These are phyloP conservation scores for Eupithecia exiguata DNA, from an alignment of 2,888 invertebrate genomes.

Conservation along the genomic window DNA sequence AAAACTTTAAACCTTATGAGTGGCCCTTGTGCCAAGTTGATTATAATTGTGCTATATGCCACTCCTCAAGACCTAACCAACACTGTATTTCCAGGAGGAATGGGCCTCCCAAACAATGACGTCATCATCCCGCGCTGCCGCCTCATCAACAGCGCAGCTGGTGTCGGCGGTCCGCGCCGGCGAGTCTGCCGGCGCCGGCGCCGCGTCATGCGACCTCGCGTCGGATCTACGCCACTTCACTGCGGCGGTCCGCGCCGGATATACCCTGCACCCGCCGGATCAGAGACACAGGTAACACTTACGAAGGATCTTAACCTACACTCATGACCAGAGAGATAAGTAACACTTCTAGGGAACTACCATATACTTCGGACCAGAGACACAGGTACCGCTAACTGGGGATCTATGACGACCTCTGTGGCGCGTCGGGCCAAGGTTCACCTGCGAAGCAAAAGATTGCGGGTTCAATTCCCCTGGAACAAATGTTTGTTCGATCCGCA, in stretches of 20 bases:
- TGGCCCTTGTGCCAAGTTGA: too few relatives aligned
- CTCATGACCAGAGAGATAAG: background rate
- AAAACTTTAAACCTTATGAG: too few relatives aligned
- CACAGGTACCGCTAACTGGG: too few relatives aligned
- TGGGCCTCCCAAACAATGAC: slow-evolving; percentile 77
- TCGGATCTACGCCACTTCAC: slow-evolving; percentile 89
- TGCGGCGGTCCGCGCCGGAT: slow-evolving; percentile 90
- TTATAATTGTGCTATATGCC: too few relatives aligned
- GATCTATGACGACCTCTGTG: too few relatives aligned
- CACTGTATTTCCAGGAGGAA: slow-evolving; percentile 63
- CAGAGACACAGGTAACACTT: slow-evolving; percentile 44
- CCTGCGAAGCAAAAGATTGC: too few relatives aligned
- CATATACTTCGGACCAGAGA: too few relatives aligned
- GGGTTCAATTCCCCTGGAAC: too few relatives aligned
- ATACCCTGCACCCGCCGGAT: slow-evolving; percentile 86
- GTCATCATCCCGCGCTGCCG: slow-evolving; percentile 87
- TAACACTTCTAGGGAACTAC: too few relatives aligned
- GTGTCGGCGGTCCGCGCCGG: slow-evolving; percentile 93
- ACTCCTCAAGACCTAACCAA: background rate
- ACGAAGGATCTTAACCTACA: background rate
- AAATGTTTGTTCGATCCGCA: too few relatives aligned
- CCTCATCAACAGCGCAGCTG: slow-evolving; percentile 92
- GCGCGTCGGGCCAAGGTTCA: too few relatives aligned
- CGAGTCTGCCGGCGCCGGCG: slow-evolving; percentile 89
- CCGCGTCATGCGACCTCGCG: slow-evolving; percentile 91